phyloP scores from a whole-genome alignment of 1,140 invertebrate genomes.

The Eueides isabella region DNA sequence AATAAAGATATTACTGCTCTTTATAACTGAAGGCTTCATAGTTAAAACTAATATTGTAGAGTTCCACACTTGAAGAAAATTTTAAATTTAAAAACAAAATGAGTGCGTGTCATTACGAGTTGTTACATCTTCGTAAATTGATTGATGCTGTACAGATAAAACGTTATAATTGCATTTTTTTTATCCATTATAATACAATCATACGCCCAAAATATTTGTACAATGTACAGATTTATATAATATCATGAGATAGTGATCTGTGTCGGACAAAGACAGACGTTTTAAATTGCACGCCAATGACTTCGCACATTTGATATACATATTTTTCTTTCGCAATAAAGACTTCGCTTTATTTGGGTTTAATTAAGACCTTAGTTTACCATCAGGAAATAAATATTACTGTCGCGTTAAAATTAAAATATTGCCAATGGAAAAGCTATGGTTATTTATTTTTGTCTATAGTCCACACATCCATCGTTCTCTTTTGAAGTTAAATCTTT shows the following conservation, averaged over 20 bases:
- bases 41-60: background rate
- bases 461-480: too few species aligned
- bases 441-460: too few species aligned
- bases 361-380: conserved; percentile 64
- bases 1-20: too few species aligned
- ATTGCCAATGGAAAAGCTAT: background rate
- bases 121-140: conserved; percentile 1
- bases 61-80: background rate
- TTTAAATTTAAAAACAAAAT: background rate
- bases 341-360: conserved; percentile 58
- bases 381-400: conserved; percentile 23
- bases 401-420: conserved; percentile 12
- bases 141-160: conserved; percentile 17
- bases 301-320: conserved; percentile 56
- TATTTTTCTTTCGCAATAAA: conserved; percentile 63
- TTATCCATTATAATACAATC: conserved; percentile 38
- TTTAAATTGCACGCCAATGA: conserved; percentile 74
- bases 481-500: too few species aligned
- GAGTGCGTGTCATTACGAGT: background rate
- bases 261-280: conserved; percentile 55
- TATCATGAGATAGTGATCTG: conserved; percentile 57
- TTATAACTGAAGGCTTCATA: background rate
- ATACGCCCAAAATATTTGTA: conserved; percentile 44
- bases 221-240: conserved; percentile 64
- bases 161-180: conserved; percentile 28